These are phyloP conservation scores for Lasioglossum baleicum DNA, from an alignment of 1,140 invertebrate species.

Conservation along the genomic window DNA sequence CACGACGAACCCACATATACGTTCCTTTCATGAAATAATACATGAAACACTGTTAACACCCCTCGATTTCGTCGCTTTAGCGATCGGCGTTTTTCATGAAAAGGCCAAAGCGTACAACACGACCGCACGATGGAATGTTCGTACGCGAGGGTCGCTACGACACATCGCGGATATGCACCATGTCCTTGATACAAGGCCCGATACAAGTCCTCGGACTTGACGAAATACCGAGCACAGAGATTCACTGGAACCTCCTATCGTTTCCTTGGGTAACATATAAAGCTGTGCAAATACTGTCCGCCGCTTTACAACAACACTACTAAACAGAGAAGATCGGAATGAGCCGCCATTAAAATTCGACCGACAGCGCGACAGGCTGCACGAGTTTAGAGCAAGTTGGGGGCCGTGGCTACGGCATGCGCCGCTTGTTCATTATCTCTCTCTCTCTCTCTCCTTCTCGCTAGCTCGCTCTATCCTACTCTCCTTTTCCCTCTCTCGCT, in stretches of 20 bases:
- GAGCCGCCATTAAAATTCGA: constrained; percentile 78
- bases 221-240: constrained; percentile 17
- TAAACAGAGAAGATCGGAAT: constrained; percentile 65
- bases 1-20: neutral
- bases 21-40: neutral
- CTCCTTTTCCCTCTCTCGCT: constrained; percentile 30
- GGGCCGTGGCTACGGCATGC: constrained; percentile 65
- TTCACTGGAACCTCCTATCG: neutral
- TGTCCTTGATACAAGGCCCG: constrained; percentile 45
- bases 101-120: constrained; percentile 41
- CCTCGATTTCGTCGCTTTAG: constrained; percentile 16
- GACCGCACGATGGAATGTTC: constrained; percentile 51
- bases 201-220: constrained; percentile 7
- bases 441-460: constrained; percentile 29
- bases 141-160: constrained; percentile 59
- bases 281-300: constrained; percentile 47
- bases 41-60: neutral
- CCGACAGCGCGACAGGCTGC: constrained; percentile 62
- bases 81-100: constrained; percentile 41
- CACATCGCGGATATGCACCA: constrained; percentile 71
- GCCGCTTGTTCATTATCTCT: constrained; percentile 56
- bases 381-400: constrained; percentile 66
- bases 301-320: constrained; percentile 74
- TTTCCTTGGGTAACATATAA: constrained; percentile 21
- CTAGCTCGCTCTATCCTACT: constrained; percentile 28